A percentile compares a stretch with the other conserved stretches of the same genome.
These are phyloP conservation scores for Dipodomys stephensi DNA, from an alignment of 2,113 vertebrate genomes.

Conservation along the genomic window DNA sequence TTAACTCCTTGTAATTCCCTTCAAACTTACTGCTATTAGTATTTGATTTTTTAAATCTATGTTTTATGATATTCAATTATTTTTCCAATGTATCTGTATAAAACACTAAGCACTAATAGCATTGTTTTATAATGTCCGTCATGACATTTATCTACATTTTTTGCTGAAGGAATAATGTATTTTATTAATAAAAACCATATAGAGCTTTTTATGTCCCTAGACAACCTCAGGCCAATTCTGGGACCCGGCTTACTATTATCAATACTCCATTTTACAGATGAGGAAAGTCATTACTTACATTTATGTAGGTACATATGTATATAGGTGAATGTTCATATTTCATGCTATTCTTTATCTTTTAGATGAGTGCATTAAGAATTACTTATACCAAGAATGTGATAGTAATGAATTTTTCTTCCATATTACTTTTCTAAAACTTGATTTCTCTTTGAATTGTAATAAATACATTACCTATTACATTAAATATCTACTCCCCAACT, in stretches of 20 bases:
- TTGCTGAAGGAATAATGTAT: too few species aligned
- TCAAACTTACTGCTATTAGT: background rate
- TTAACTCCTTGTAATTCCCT: background rate
- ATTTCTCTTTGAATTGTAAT: background rate
- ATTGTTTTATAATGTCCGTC: background rate
- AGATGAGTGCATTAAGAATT: background rate
- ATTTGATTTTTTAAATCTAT: background rate
- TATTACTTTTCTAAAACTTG: background rate
- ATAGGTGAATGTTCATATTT: background rate
- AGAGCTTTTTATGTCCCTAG: too few species aligned
- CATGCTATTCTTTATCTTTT: background rate
- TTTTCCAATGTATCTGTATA: background rate
- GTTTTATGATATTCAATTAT: too few species aligned
- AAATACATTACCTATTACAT: background rate
- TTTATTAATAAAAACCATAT: too few species aligned
- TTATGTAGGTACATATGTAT: too few species aligned
- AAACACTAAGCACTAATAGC: background rate
- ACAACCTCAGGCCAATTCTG: too few species aligned
- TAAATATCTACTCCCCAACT: background rate
- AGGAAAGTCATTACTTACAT: too few species aligned
- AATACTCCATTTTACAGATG: too few species aligned
- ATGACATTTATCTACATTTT: too few species aligned
- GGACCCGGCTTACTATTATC: too few species aligned
- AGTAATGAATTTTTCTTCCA: background rate
- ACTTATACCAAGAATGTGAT: background rate